Evolutionary conservation across 2,797 vertebrate genomes (phyloP).

Genomic region (Anomalospiza imberbis): DNA sequence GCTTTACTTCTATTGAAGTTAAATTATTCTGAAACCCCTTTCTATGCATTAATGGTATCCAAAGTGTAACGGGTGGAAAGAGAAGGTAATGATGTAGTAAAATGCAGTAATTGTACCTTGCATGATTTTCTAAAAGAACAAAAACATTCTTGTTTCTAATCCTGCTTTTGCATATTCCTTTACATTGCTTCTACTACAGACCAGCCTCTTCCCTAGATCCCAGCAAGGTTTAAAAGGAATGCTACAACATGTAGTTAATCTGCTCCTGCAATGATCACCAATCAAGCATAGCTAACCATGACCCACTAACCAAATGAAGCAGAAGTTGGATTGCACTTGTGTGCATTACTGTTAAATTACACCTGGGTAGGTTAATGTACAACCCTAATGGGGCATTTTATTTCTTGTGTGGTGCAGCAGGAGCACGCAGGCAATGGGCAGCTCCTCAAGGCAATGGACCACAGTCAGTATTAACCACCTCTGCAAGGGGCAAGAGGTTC

Average conservation of each 20-base stretch:
- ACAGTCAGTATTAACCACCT: fast-evolving
- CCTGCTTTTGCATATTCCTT: not conserved
- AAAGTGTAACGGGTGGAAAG: not conserved
- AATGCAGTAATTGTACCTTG: not conserved
- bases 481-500: not conserved
- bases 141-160: not conserved
- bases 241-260: not conserved
- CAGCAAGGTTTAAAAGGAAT: not conserved
- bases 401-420: not conserved
- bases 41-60: not conserved
- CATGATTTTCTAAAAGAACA: not conserved
- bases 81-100: not conserved
- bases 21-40: not conserved
- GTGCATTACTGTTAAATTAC: not conserved
- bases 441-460: not conserved
- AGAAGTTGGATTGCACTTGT: not conserved
- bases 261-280: not conserved
- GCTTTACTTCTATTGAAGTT: not conserved
- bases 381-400: not conserved
- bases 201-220: not conserved
- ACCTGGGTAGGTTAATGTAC: not conserved
- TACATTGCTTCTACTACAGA: not conserved
- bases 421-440: fast-evolving
- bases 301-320: conserved; percentile 27
- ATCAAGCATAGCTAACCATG: not conserved